A percentile compares a stretch with the other conserved stretches of the same genome.
These are phyloP conservation scores for Taenioides sp. DNA, from an alignment of 2,797 vertebrate genomes.

Conservation along the genomic window DNA sequence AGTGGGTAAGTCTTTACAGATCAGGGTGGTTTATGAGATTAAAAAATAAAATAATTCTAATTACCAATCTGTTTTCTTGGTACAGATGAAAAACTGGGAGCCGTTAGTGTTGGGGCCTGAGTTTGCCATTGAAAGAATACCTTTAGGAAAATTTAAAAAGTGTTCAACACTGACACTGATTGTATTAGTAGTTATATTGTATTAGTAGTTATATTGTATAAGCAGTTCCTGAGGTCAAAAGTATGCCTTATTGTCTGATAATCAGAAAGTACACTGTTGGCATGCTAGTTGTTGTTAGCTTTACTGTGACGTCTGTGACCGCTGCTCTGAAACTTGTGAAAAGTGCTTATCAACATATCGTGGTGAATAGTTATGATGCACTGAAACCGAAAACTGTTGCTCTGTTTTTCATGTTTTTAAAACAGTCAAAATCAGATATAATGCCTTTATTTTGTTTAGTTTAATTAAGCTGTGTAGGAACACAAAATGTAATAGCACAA, in stretches of 20 bases:
- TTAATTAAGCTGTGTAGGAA: neutral
- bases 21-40: neutral
- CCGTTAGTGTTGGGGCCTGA: conserved; percentile 93
- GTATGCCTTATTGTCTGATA: neutral
- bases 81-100: conserved; percentile 96
- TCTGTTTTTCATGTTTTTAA: no score
- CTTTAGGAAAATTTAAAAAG: conserved; percentile 61
- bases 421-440: no score
- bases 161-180: no score
- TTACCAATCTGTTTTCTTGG: conserved; percentile 90
- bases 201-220: no score
- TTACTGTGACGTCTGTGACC: no score
- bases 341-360: no score
- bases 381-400: no score
- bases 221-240: no score
- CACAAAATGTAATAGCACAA: neutral
- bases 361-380: no score
- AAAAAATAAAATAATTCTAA: conserved; percentile 12
- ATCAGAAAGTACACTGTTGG: neutral
- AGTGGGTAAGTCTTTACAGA: neutral
- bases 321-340: no score
- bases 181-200: no score
- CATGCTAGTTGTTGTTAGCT: no score
- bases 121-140: conserved; percentile 95
- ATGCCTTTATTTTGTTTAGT: neutral